Evolutionary conservation across 2,113 vertebrate genomes (phyloP), one percentile per base, ranked within the genome.

Genomic region (Alligator sinensis): DNA sequence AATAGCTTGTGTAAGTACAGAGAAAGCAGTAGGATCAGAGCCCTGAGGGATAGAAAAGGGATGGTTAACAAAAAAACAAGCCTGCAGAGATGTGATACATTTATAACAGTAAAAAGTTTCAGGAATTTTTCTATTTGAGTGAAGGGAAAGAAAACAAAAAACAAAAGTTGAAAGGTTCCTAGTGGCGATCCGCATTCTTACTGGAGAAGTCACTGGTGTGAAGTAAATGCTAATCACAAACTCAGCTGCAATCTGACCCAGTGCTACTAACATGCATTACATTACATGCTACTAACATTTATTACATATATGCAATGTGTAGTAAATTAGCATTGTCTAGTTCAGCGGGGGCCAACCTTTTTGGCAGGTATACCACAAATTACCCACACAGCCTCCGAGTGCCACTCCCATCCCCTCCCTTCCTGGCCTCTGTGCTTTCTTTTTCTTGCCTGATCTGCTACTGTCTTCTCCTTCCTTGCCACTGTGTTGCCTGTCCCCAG

Each of bases 1-100:
- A 96, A 99, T 99, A 25, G 99, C 99, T 97, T 99, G 99, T 25
- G 99, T 99, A 88, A 99, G 98, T 66, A 99, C 99, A 7, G 99
- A 99, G 93, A 99, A 98, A 25, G 99, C 99, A 11, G 99, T 99
- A 66, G 99, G 99, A 95, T 99, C 99, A 74, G 98, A 98, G 14
- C 99, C 99, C 99, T 99, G 34, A 19, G 83, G 87, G 82, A 84
- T 30, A 86, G 27, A 77, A 68, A 76, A 38, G 58, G 78, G 38
- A 60, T 10, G 6, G 34, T 2, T 47, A 57, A 77, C 14, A 72
- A 85, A 38, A 55, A 64, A 55, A 62, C 9, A n/a, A 62, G 15
- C 54, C 28, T 72, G 58, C 11, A 75, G 15, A 76, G 21, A 76
- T 24, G 76, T 76, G 7, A 28, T 19, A 6, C 27, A 47, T 17